Base-by-base conservation (phyloP, 2,113 vertebrate genomes). In the Sceloporus tristichus region DNA sequence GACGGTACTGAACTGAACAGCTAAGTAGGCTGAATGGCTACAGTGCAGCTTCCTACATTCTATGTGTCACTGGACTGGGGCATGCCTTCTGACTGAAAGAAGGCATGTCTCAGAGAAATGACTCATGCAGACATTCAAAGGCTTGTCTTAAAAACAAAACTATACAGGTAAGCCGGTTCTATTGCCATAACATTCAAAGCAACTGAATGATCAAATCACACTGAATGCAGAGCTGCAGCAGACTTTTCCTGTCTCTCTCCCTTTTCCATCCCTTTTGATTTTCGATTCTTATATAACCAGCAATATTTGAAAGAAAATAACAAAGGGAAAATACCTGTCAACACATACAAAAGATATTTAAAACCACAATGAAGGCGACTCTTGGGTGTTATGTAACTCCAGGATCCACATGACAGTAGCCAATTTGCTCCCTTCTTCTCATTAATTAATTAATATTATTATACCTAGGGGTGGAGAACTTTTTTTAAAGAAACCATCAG, bases 11-110 rank as follows among this genome's bases (percentile, higher is more conserved):
- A 34, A 40, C 62, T 40, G 23, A 34, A 65, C 23, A 23, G 70
- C 34, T n/a, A 54, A 74, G 40, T 40, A 59, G 53, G 38, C 54
- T 40, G 11, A 74, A 56, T 54, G 10, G 23, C n/a, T 40, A 34
- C 34, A 40, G 9, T 38, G 13, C 34, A 85, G 3, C 34, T 75
- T 59, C 83, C n/a, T 56, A 75, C 75, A 48, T 85, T 75, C 54
- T 8, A 85, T 85, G 83, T 75, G 25, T 85, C 83, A 85, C 71
- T 56, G 70, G 62, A 62, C 68, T 27, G 13, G 71, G 78, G 53
- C 53, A 85, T 38, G 83, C 71, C 83, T 85, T n/a, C 83, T 85
- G 83, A 59, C 83, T 85, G 53, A 71, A 66, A 82, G 62, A 27
- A 42, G 80, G 34, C 80, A 82, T 42, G 80, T 82, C 62, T 27